phyloP scores from a whole-genome alignment of 1,140 invertebrate species.

The Atta colombica region DNA sequence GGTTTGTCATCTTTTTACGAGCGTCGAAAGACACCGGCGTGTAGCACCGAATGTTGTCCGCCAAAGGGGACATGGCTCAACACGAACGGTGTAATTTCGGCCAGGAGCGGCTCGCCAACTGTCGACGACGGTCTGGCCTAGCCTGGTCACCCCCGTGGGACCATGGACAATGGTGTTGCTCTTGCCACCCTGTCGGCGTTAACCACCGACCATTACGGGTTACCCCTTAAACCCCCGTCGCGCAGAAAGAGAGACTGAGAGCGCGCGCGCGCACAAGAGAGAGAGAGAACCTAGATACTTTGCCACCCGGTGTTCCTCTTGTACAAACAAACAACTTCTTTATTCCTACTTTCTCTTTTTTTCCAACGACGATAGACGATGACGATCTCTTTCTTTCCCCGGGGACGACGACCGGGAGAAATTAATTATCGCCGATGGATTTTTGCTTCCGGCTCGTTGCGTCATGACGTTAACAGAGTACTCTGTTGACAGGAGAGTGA shows the following conservation, averaged over 20 bases:
- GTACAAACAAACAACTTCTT: conserved; percentile 62
- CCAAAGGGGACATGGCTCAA: conserved; percentile 53
- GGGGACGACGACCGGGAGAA: conserved; percentile 1
- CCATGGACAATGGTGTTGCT: conserved; percentile 64
- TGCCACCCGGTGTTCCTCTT: conserved; percentile 40
- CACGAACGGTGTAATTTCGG: conserved; percentile 67
- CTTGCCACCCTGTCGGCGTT: conserved; percentile 57
- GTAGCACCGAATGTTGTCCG: conserved; percentile 45
- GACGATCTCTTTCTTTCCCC: conserved; percentile 26
- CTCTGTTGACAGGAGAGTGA: conserved; percentile 24
- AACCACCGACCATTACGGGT: conserved; percentile 67
- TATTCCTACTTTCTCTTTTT: conserved; percentile 31
- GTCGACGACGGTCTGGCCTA: conserved; percentile 58
- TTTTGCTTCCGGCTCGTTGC: conserved; percentile 28
- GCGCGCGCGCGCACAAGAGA: neutral
- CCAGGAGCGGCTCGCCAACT: conserved; percentile 62
- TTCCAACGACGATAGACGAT: neutral
- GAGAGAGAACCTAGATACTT: conserved; percentile 38
- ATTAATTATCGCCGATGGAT: conserved; percentile 53
- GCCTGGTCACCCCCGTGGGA: conserved; percentile 47
- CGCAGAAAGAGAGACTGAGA: neutral
- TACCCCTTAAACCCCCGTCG: conserved; percentile 56
- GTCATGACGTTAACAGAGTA: conserved; percentile 38
- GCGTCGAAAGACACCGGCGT: conserved; percentile 45
- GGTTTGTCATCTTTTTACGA: conserved; percentile 65